Evolutionary conservation across 2,797 vertebrate genomes (phyloP).

Genomic region (Ficedula albicollis): DNA sequence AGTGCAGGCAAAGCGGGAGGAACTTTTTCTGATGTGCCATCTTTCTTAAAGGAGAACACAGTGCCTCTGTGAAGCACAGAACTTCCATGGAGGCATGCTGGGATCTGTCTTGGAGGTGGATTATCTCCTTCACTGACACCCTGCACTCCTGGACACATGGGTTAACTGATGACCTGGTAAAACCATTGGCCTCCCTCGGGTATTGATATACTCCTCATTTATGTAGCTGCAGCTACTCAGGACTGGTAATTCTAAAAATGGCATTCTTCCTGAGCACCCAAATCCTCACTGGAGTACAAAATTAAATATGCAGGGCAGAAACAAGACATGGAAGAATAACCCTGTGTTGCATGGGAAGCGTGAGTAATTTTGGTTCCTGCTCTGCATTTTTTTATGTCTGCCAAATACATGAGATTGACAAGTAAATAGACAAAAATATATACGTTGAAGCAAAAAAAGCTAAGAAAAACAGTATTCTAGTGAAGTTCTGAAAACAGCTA

Average conservation of each 20-base stretch:
- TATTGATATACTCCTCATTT: neutral
- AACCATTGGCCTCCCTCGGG: neutral
- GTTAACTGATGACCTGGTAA: neutral
- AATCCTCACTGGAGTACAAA: neutral
- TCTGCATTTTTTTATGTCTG: neutral
- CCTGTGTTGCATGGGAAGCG: neutral
- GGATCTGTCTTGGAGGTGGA: neutral
- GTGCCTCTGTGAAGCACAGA: neutral
- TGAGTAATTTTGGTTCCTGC: neutral
- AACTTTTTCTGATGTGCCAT: neutral
- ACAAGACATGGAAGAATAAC: neutral
- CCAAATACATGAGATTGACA: neutral
- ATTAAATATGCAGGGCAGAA: neutral
- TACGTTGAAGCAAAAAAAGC: constrained; percentile 6
- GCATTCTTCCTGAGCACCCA: neutral
- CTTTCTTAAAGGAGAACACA: neutral
- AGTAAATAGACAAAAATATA: constrained; percentile 22
- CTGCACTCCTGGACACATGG: neutral
- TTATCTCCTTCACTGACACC: neutral
- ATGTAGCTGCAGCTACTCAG: neutral
- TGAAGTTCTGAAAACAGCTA: neutral
- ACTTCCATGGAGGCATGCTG: neutral
- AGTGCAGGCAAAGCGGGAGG: fast-evolving
- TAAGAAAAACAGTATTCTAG: neutral
- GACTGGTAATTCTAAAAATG: neutral